Base-by-base conservation (phyloP, 2,113 vertebrate species). In the Thalassoma bifasciatum region DNA sequence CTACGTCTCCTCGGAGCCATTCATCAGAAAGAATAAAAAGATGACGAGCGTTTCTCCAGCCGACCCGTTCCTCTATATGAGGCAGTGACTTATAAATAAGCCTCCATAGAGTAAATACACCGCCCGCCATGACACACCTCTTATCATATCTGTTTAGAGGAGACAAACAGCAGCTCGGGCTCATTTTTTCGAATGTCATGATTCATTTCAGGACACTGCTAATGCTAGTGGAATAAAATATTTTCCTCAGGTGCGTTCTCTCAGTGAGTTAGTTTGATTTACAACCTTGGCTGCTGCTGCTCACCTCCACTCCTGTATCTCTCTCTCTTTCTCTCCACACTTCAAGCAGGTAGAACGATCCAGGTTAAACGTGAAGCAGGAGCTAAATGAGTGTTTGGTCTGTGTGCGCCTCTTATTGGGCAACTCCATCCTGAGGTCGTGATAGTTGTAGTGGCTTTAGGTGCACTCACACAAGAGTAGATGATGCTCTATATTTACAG, bases 21-120 rank as follows among this genome's bases (percentile, higher is more conserved):
- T 73, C 61, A 78, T 75, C 66, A 82, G 68, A 57, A 38, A 24
- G 62, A 77, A 67, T 62, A 34, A 75, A 34, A 75, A 71, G 37
- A 36, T 63, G 11, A 52, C 22, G 23, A 44, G 4, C n/a, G 58
- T 73, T 61, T 52, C 16, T 16, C 8, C 34, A 72, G 46, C 56
- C 10, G 16, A 50, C 23, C 22, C 66, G 21, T 56, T 26, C 65
- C 1, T 30, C 61, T 72, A 5, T 46, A 34, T 34, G 40, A 38
- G 10, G 21, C 58, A 10, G 50, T 81, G 79, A 84, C 46, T 87
- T 79, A 86, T 34, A 13, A 57, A 46, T 57, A 51, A 59, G 22
- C 63, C 52, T 22, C 34, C n/a, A 46, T 26, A 10, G 56, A 69
- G 72, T 49, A 49, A 51, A 67, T 61, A 63, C 21, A 26, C 19